Percentiles rank a stretch among this genome's conserved stretches.
phyloP scores from a whole-genome alignment of 2,797 vertebrate genomes.

The Xenopus petersii region DNA sequence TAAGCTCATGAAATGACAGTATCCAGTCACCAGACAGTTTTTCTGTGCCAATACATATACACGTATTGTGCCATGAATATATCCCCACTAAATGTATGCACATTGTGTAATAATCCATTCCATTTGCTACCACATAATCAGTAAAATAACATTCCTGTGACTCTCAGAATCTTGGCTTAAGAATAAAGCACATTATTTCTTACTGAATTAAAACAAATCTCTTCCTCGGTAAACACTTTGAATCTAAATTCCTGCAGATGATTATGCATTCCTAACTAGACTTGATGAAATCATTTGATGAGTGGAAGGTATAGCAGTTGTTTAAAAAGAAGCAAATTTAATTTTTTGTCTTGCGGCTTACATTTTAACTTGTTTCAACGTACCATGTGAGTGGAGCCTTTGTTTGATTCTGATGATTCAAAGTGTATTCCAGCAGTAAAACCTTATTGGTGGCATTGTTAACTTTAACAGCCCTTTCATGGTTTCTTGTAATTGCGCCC shows the following conservation, averaged over 20 bases:
- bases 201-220: constrained; percentile 46
- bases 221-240: constrained; percentile 45
- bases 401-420: not conserved
- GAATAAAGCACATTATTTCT: constrained; percentile 47
- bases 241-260: constrained; percentile 44
- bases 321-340: constrained; percentile 25
- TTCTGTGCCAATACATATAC: constrained; percentile 1
- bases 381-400: constrained; percentile 1
- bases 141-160: constrained; percentile 45
- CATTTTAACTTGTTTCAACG: not conserved
- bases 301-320: constrained; percentile 22
- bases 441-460: constrained; percentile 22
- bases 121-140: constrained; percentile 48
- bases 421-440: not conserved
- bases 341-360: constrained; percentile 19
- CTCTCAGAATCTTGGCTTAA: constrained; percentile 32
- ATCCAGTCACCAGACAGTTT: not conserved
- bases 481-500: not conserved
- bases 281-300: constrained; percentile 42
- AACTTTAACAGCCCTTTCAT: constrained; percentile 17
- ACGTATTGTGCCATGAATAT: constrained; percentile 25
- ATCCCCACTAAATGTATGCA: constrained; percentile 33
- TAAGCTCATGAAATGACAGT: not conserved
- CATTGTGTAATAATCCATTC: constrained; percentile 43
- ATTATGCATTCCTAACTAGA: constrained; percentile 35